phyloP scores from a whole-genome alignment of 2,888 invertebrate species.

The Drosophila rubida region DNA sequence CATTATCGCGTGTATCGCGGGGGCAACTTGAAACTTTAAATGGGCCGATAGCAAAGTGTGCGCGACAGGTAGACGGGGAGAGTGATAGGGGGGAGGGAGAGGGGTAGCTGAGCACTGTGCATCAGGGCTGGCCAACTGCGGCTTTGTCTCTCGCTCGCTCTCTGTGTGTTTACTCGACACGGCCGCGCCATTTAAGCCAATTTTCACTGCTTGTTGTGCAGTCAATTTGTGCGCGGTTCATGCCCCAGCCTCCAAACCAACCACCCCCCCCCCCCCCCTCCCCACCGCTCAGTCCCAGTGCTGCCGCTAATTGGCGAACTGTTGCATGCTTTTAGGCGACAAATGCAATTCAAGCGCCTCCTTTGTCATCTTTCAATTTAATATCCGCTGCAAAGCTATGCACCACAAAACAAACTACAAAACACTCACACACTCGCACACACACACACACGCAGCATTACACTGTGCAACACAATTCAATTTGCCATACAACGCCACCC shows the following conservation, averaged over 20 bases:
- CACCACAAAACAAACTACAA: neutral
- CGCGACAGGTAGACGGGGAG: neutral
- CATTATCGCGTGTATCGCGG: conserved; percentile 45
- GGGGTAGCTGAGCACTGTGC: neutral
- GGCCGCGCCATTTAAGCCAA: conserved; percentile 36
- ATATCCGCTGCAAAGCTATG: conserved; percentile 2
- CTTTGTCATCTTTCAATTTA: conserved; percentile 8
- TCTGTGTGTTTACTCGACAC: conserved; percentile 3
- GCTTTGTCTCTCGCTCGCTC: neutral
- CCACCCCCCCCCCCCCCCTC: neutral
- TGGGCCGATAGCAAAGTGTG: conserved; percentile 12
- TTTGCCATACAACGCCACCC: too few relatives aligned
- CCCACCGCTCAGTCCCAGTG: too few relatives aligned
- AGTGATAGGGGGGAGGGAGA: neutral
- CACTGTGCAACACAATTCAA: neutral
- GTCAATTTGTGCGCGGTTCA: conserved; percentile 34
- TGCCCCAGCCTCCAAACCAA: neutral
- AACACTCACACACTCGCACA: neutral
- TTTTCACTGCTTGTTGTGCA: conserved; percentile 35
- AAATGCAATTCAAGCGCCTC: conserved; percentile 20
- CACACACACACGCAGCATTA: neutral
- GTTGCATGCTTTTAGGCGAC: conserved; percentile 37
- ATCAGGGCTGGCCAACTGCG: neutral
- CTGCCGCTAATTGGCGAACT: conserved; percentile 25
- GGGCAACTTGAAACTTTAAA: conserved; percentile 46